Conservation (phyloP, 2,113 vertebrate genomes). For the Aix galericulata region DNA sequence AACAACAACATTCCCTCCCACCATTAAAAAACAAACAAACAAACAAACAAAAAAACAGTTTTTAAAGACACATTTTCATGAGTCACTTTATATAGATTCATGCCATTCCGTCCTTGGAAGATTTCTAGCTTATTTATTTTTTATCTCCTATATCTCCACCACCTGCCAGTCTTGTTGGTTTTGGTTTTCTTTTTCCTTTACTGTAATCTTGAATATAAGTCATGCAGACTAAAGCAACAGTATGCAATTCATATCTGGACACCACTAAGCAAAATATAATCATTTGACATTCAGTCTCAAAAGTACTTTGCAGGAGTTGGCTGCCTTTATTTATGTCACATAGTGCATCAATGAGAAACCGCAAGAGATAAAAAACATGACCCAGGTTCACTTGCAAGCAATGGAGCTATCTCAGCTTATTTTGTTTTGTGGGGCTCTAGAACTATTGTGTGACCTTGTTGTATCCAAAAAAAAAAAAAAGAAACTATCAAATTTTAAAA, state of each 20-base stretch:
- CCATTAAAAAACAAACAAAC: no score
- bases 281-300: not conserved
- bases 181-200: not conserved
- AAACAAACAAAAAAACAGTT: not conserved
- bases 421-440: not conserved
- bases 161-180: fast-evolving
- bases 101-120: not conserved
- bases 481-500: not conserved
- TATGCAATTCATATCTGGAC: not conserved
- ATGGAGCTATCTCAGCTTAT: not conserved
- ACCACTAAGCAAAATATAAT: not conserved
- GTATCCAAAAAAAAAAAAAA: not conserved
- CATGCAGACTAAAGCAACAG: not conserved
- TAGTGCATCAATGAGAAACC: not conserved
- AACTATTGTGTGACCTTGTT: not conserved
- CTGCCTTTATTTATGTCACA: not conserved
- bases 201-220: not conserved
- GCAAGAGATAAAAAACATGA: not conserved
- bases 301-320: not conserved
- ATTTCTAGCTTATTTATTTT: not conserved
- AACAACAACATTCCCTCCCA: no score
- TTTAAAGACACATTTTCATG: not conserved
- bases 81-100: not conserved
- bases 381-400: not conserved
- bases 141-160: not conserved